phyloP scores from a whole-genome alignment of 1,140 invertebrate species.

The Cydia fagiglandana region DNA sequence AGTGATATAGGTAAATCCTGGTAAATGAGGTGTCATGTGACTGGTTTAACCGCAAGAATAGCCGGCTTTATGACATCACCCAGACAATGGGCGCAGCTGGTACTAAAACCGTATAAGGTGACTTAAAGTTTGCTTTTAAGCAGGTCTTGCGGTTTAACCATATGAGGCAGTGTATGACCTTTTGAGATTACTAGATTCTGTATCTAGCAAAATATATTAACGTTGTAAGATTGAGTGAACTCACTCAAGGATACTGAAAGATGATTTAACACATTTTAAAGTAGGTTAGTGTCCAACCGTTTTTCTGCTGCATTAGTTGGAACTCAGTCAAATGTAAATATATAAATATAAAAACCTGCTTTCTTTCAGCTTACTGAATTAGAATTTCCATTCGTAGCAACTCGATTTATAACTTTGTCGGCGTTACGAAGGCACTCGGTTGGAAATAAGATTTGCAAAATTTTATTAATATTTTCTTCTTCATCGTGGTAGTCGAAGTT shows the following conservation, averaged over 20 bases:
- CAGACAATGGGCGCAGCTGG: neutral
- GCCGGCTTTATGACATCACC: constrained; percentile 8
- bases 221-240: neutral
- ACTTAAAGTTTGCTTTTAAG: constrained; percentile 1
- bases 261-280: no score
- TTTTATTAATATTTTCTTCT: no score
- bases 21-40: constrained; percentile 1
- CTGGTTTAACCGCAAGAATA: constrained; percentile 7
- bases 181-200: neutral
- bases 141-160: neutral
- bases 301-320: no score
- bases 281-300: no score
- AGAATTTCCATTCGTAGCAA: neutral
- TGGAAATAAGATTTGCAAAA: neutral
- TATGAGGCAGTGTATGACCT: neutral
- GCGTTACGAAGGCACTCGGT: neutral
- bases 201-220: neutral
- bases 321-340: neutral
- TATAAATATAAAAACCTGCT: neutral
- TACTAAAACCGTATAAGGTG: constrained; percentile 7
- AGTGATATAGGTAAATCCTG: neutral
- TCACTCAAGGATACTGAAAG: no score
- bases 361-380: constrained; percentile 3
- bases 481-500: no score
- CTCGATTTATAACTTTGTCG: neutral